phyloP scores from a whole-genome alignment of 2,888 invertebrate species.

The Shargacucullia verbasci region DNA sequence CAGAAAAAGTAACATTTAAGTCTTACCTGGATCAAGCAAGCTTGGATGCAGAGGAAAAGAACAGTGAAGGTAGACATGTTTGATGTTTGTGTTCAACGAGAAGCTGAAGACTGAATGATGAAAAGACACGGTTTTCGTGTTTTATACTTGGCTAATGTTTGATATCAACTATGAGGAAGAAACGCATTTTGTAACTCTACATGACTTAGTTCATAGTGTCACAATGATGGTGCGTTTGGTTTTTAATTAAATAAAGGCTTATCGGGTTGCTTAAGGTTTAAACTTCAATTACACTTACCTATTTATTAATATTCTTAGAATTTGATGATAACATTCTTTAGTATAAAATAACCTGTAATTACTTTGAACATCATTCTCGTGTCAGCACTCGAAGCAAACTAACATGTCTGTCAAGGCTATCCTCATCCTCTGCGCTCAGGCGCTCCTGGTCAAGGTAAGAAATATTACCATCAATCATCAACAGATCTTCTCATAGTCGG shows the following conservation, averaged over 20 bases:
- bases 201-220: too few relatives aligned
- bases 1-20: too few relatives aligned
- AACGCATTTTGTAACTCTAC: too few relatives aligned
- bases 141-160: conserved; percentile 12
- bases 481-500: too few relatives aligned
- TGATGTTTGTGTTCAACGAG: conserved; percentile 23
- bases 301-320: conserved; percentile 9
- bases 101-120: conserved; percentile 21
- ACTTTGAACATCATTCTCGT: conserved; percentile 24
- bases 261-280: conserved; percentile 23
- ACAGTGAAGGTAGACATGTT: conserved; percentile 42
- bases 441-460: conserved; percentile 23
- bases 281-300: conserved; percentile 7
- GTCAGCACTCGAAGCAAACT: conserved; percentile 24
- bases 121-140: neutral
- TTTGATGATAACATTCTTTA: neutral
- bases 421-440: conserved; percentile 60
- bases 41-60: conserved; percentile 47
- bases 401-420: conserved; percentile 63
- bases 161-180: neutral
- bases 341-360: conserved; percentile 13
- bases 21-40: conserved; percentile 32
- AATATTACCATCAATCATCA: neutral
- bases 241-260: too few relatives aligned
- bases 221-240: too few relatives aligned